These are phyloP conservation scores for Kradibia gibbosae DNA, from an alignment of 1,140 invertebrate species.

Conservation along the genomic window DNA sequence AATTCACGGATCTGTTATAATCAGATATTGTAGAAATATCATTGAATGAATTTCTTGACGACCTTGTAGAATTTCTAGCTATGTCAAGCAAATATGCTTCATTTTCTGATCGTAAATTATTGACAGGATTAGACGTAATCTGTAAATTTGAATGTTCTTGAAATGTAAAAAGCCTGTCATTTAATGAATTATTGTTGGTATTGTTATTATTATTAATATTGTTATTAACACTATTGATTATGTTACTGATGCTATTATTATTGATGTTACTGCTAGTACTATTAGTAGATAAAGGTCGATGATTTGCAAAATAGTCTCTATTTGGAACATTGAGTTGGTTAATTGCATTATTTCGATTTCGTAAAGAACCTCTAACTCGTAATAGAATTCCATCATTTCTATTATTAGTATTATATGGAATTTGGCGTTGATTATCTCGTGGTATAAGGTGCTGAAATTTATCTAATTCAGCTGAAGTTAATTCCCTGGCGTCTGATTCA, in stretches of 20 bases:
- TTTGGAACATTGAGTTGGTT: conserved; percentile 52
- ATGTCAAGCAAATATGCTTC: conserved; percentile 10
- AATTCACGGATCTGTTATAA: conserved; percentile 11
- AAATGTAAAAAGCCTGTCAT: conserved; percentile 9
- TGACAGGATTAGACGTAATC: neutral
- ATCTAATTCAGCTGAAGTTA: conserved; percentile 66
- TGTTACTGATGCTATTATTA: neutral
- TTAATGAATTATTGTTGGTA: conserved; percentile 13
- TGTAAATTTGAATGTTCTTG: conserved; percentile 34
- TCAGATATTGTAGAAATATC: neutral
- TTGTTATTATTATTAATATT: neutral
- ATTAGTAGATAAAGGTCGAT: neutral
- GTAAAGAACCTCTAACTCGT: conserved; percentile 52
- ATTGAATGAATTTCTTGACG: neutral
- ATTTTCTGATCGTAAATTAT: conserved; percentile 2
- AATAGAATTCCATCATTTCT: conserved; percentile 54
- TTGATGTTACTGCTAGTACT: conserved; percentile 3
- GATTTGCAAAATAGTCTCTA: conserved; percentile 31
- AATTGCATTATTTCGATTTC: conserved; percentile 49
- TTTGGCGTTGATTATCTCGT: conserved; percentile 59
- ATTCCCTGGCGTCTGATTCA: conserved; percentile 67
- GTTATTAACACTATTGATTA: neutral
- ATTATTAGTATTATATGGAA: conserved; percentile 50
- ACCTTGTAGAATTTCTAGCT: conserved; percentile 4
- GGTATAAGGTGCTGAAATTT: conserved; percentile 66